These are phyloP conservation scores for Nesoenas mayeri DNA, from an alignment of 2,113 vertebrate species.

Conservation along the genomic window DNA sequence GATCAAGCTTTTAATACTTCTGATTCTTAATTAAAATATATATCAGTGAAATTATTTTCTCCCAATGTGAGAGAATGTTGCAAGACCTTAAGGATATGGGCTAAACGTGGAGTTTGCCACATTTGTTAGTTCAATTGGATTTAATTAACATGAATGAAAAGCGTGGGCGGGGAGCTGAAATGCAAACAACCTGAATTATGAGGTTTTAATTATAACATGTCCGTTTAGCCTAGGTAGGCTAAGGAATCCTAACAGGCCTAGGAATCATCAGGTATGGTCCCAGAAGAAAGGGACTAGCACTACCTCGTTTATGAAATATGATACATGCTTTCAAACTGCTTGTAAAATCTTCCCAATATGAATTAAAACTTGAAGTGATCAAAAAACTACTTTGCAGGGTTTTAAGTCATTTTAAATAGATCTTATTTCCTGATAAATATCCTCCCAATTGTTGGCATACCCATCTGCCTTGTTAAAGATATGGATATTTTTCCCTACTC, in stretches of 20 bases:
- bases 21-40: background rate
- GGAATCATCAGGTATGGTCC: background rate
- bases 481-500: constrained; percentile 18
- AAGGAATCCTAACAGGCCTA: background rate
- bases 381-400: constrained; percentile 27
- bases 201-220: background rate
- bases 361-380: constrained; percentile 34
- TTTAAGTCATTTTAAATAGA: constrained; percentile 1
- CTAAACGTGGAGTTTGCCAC: background rate
- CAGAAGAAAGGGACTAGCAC: background rate
- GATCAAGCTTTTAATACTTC: background rate
- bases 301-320: background rate
- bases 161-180: background rate
- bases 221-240: background rate
- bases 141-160: background rate
- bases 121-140: background rate
- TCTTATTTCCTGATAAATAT: constrained; percentile 39
- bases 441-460: background rate
- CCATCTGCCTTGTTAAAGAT: background rate
- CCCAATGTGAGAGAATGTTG: background rate
- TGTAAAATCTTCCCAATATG: constrained; percentile 7
- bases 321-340: constrained; percentile 3
- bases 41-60: background rate
- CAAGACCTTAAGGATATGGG: background rate
- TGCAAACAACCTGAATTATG: background rate